Conservation (phyloP, 2,113 vertebrate species). For the Aphelocoma coerulescens region DNA sequence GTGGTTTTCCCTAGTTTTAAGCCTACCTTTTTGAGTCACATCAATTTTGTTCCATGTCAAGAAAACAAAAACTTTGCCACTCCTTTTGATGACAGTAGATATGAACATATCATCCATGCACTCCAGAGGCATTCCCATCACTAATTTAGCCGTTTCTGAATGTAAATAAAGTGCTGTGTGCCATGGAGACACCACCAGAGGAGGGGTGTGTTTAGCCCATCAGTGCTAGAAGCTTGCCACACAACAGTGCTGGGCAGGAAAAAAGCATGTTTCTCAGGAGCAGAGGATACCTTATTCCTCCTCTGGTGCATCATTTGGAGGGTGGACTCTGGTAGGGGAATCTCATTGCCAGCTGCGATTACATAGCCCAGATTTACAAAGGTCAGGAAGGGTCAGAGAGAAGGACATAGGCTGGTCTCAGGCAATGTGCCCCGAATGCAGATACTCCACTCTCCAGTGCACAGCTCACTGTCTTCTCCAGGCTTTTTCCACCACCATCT, state of each 20-base stretch:
- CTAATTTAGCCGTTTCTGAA: background rate
- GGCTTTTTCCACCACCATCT: background rate
- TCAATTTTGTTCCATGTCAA: background rate
- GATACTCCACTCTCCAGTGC: background rate
- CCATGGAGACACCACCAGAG: background rate
- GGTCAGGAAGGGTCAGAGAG: background rate
- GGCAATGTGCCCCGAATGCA: background rate
- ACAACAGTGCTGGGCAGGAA: fast-evolving
- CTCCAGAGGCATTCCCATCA: background rate
- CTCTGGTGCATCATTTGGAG: fast-evolving
- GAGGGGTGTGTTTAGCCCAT: too few species aligned
- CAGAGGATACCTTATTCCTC: background rate
- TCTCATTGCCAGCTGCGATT: background rate
- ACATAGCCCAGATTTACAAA: background rate
- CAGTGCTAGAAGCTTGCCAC: background rate
- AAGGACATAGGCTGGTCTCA: background rate
- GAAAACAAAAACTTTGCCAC: background rate
- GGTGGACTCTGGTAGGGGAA: background rate
- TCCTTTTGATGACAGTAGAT: background rate
- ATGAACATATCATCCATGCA: background rate
- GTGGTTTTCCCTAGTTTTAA: background rate
- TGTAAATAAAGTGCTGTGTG: background rate
- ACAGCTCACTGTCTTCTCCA: too few species aligned
- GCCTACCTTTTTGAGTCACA: background rate
- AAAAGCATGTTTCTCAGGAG: background rate